Evolutionary conservation across 1,140 invertebrate genomes (phyloP).

Genomic region (Apis laboriosa): DNA sequence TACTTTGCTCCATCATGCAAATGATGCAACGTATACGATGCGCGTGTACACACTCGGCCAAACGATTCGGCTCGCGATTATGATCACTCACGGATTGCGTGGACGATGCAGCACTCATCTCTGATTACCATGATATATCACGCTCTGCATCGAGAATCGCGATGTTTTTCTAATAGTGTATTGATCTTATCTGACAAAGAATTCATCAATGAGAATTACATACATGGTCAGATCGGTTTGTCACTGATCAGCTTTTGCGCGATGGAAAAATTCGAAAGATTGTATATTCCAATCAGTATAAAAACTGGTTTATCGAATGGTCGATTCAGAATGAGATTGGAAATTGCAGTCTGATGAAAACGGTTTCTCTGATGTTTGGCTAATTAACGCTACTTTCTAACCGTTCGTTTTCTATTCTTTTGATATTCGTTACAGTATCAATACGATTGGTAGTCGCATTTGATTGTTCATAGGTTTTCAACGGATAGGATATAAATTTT

Average conservation of each 20-base stretch:
- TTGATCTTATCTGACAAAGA: background rate
- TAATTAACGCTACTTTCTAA: background rate
- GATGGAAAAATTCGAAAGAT: too few relatives aligned
- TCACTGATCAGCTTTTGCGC: background rate
- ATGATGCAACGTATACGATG: slow-evolving; percentile 3
- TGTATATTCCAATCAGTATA: too few relatives aligned
- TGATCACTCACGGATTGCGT: slow-evolving; percentile 34
- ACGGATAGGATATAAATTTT: background rate
- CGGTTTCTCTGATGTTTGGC: background rate
- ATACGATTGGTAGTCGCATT: background rate
- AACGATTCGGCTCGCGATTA: slow-evolving; percentile 32
- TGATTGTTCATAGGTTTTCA: background rate
- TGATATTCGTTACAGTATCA: background rate
- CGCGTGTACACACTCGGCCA: background rate
- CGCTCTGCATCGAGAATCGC: background rate
- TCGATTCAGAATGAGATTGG: background rate
- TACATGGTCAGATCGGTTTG: background rate
- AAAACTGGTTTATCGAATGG: background rate
- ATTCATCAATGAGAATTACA: background rate
- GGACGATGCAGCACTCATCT: background rate
- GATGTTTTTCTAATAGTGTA: background rate
- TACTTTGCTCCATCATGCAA: slow-evolving; percentile 56
- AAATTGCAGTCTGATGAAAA: background rate
- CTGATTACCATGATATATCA: slow-evolving; percentile 38
- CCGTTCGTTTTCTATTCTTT: background rate